Conservation (phyloP, 1,140 invertebrate species). For the Globodera rostochiensis region DNA sequence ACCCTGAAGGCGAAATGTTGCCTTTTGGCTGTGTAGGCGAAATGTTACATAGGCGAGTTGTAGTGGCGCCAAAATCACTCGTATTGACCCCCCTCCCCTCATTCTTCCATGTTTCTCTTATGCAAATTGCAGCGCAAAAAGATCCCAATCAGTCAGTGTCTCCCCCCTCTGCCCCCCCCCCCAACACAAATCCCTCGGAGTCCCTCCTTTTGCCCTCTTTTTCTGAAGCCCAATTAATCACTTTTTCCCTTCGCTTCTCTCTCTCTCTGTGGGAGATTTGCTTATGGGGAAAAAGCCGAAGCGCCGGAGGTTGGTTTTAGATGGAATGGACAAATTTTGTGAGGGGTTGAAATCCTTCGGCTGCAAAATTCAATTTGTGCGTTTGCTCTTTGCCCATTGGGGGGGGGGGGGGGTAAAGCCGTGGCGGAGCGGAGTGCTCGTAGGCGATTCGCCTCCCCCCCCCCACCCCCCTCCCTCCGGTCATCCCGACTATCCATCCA, state of each 20-base stretch:
- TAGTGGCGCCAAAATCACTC: too few relatives aligned
- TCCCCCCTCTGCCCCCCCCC: too few relatives aligned
- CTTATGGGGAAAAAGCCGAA: neutral
- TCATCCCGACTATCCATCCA: neutral
- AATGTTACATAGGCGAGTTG: too few relatives aligned
- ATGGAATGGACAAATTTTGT: neutral
- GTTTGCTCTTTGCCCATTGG: neutral
- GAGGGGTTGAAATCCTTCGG: neutral
- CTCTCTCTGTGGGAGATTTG: neutral
- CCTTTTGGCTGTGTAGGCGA: too few relatives aligned
- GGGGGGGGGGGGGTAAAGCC: too few relatives aligned
- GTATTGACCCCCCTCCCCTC: too few relatives aligned
- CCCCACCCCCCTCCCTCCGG: too few relatives aligned
- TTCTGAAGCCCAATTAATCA: conserved; percentile 11
- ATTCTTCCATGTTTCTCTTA: too few relatives aligned
- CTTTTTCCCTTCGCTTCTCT: neutral
- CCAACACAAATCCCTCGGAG: neutral
- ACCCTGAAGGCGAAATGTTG: too few relatives aligned
- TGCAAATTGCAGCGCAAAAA: neutral
- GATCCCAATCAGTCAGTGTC: neutral
- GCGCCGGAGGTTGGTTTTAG: neutral
- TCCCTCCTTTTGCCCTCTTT: neutral
- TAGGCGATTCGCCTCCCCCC: too few relatives aligned
- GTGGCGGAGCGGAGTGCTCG: too few relatives aligned
- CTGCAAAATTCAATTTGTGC: neutral